Evolutionary conservation across 2,888 invertebrate genomes (phyloP).

Genomic region (Apodemia duryi): DNA sequence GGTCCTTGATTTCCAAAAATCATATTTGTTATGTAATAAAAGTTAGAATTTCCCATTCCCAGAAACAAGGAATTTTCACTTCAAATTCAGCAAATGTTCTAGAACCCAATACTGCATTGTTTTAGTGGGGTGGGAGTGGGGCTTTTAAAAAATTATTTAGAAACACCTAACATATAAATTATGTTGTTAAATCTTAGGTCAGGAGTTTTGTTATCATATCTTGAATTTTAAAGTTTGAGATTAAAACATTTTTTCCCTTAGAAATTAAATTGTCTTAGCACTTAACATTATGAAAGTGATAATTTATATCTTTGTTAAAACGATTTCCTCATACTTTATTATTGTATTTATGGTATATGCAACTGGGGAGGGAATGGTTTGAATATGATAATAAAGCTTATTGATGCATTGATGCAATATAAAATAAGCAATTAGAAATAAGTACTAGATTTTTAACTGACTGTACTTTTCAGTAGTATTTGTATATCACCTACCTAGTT

Average conservation of each 20-base stretch:
- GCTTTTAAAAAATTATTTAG: too few relatives aligned
- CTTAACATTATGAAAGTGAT: neutral
- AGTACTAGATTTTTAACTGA: constrained; percentile 12
- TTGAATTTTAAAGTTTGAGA: neutral
- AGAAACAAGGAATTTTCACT: too few relatives aligned
- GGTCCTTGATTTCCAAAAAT: too few relatives aligned
- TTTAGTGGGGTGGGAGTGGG: too few relatives aligned
- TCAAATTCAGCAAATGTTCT: too few relatives aligned
- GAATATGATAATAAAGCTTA: constrained; percentile 4
- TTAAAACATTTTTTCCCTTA: neutral
- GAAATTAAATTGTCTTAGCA: neutral
- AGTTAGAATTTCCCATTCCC: too few relatives aligned
- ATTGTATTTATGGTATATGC: neutral
- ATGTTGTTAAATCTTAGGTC: too few relatives aligned
- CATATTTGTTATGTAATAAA: neutral
- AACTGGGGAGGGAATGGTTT: neutral
- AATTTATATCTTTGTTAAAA: neutral
- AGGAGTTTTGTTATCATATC: neutral
- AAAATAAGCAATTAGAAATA: constrained; percentile 1
- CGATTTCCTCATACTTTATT: neutral
- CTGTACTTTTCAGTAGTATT: constrained; percentile 15
- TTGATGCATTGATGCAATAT: neutral
- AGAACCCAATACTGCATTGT: too few relatives aligned
- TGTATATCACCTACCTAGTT: constrained; percentile 32
- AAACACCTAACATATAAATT: too few relatives aligned